Conservation (phyloP, 2,888 invertebrate genomes). For the Hemistola chrysoprasaria region DNA sequence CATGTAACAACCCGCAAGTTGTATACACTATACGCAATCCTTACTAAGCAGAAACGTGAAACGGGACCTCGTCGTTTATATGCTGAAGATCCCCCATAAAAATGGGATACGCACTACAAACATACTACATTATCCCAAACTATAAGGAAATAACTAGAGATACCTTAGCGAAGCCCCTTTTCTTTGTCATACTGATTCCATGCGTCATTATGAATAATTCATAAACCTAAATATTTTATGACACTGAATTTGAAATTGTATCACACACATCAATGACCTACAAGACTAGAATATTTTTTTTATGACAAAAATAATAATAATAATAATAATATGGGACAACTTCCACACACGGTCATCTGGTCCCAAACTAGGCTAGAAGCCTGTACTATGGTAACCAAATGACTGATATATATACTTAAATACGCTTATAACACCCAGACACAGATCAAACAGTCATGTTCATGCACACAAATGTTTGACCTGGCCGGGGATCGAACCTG, state of each 20-base stretch:
- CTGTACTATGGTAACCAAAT: too few species aligned
- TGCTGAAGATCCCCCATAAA: constrained; percentile 26
- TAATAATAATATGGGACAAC: too few species aligned
- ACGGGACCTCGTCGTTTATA: constrained; percentile 29
- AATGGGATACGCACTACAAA: constrained; percentile 31
- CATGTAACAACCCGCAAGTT: constrained; percentile 26
- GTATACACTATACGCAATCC: constrained; percentile 16
- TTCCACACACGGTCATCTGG: too few species aligned
- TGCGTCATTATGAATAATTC: constrained; percentile 13
- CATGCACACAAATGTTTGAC: too few species aligned
- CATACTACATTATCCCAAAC: constrained; percentile 26
- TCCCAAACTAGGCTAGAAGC: too few species aligned
- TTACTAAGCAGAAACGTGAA: constrained; percentile 28
- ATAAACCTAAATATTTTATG: neutral
- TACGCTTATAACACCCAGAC: too few species aligned
- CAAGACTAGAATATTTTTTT: too few species aligned
- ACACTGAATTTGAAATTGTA: neutral
- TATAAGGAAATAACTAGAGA: constrained; percentile 20
- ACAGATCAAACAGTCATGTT: too few species aligned
- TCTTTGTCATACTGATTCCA: constrained; percentile 13
- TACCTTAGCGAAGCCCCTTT: constrained; percentile 5
- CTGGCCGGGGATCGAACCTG: too few species aligned
- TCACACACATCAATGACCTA: constrained; percentile 10
- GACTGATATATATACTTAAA: too few species aligned
- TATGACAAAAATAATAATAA: too few species aligned